Percentiles rank a stretch among this genome's conserved stretches.
Conservation (phyloP, 30 jellyfish, hydroid and myxozoan species). For the Sanderia malayensis region DNA sequence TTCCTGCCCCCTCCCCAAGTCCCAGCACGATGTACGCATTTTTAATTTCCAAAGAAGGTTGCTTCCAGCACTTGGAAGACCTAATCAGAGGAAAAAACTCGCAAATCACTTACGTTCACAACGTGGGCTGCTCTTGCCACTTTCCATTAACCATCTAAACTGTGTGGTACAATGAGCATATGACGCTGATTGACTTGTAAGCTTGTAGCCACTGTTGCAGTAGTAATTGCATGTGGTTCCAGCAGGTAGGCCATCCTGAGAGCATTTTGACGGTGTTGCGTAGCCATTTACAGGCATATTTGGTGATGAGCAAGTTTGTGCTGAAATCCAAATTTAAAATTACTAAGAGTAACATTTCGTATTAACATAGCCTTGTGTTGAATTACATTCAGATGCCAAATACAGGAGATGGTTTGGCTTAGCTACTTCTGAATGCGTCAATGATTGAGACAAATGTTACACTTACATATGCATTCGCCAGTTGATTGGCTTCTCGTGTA, state of each 20-base stretch:
- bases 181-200: slow-evolving; percentile 31
- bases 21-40: too few species aligned
- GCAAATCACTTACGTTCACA: slow-evolving; percentile 51
- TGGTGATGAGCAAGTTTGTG: slow-evolving; percentile 28
- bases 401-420: too few species aligned
- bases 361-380: too few species aligned
- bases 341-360: too few species aligned
- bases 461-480: slow-evolving; percentile 60
- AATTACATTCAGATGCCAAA: too few species aligned
- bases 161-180: slow-evolving; percentile 52
- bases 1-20: too few species aligned
- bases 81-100: too few species aligned
- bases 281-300: slow-evolving; percentile 27
- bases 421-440: too few species aligned
- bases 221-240: slow-evolving; percentile 55
- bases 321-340: too few species aligned
- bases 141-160: slow-evolving; percentile 36
- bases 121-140: slow-evolving; percentile 30
- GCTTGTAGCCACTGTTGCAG: slow-evolving; percentile 72
- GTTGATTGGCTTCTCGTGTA: slow-evolving; percentile 36
- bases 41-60: too few species aligned
- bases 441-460: too few species aligned
- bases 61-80: too few species aligned
- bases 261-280: slow-evolving; percentile 36
- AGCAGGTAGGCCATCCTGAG: slow-evolving; percentile 3